Percentiles rank a stretch among this genome's conserved stretches.
Conservation (phyloP, 2,113 vertebrate genomes). For the Dermatemys mawii region DNA sequence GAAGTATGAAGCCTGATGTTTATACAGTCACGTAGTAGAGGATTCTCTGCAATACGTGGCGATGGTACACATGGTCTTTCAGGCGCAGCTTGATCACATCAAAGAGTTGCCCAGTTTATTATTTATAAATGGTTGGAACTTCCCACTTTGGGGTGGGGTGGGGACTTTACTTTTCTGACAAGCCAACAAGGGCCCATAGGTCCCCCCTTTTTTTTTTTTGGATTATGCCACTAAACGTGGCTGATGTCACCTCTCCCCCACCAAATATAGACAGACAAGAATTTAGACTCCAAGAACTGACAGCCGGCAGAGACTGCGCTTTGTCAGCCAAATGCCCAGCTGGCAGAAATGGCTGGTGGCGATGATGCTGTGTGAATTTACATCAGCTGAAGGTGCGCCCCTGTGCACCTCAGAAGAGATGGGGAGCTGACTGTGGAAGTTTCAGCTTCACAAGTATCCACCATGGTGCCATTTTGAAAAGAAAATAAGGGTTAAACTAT, state of each 20-base stretch:
- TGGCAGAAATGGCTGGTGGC: too few relatives aligned
- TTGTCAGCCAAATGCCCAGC: too few relatives aligned
- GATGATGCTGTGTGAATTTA: background rate
- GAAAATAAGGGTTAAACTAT: background rate
- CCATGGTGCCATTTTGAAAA: background rate
- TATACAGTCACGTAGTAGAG: background rate
- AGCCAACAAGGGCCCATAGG: background rate
- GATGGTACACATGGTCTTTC: fast-evolving
- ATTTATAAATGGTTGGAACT: background rate
- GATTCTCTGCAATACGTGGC: background rate
- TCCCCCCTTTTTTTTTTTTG: fast-evolving
- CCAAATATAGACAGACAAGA: background rate
- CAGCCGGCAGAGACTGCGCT: too few relatives aligned
- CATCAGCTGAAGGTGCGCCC: background rate
- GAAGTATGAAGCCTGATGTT: background rate
- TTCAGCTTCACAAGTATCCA: background rate
- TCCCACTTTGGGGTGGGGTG: background rate
- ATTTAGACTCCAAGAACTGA: background rate
- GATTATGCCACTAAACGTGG: background rate
- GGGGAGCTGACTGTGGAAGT: background rate
- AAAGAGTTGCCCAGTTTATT: background rate
- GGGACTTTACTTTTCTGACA: background rate
- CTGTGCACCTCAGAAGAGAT: background rate
- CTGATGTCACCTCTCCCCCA: background rate
- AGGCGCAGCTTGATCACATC: background rate